Base-by-base conservation (phyloP, 2,888 invertebrate genomes). In the Pristionchus arcanus region DNA sequence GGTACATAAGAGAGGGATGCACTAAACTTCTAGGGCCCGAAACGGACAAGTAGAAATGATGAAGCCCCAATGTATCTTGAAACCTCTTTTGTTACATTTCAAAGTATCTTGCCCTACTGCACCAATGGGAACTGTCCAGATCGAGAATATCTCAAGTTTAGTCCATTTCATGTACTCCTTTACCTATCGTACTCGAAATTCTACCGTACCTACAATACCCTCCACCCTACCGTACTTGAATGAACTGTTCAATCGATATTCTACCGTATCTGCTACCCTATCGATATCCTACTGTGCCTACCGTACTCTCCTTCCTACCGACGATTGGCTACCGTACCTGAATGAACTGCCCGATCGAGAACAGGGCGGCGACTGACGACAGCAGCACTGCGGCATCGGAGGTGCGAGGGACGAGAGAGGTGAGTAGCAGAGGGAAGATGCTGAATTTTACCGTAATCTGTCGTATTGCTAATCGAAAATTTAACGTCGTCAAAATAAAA, bases 291-390 rank as follows among this genome's bases (percentile, higher is more conserved):
- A 81, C 37, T 13, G 81, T 83, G 55, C 37, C 21, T 31, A 37
- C 31, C 37, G 34, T 34, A 74, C 16, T 31, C 74, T 7, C 37
- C 9, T 25, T 3, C 15, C 74, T n/a, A n/a, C n/a, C n/a, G n/a
- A n/a, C n/a, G n/a, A n/a, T n/a, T n/a, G n/a, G n/a, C 28, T 71
- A 71, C 55, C 55, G 55, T n/a, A 93, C 94, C 90, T 93, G 74
- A 3, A 95, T 90, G 88, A 94, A 92, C 31, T 95, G 92, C 0
- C 94, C 92, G 34, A 94, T 92, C 49, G 94, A 91, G 91, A 94
- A 95, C 31, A 95, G 91, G 0, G 93, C 91, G 15, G 93, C 92
- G 25, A 94, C 94, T 2, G 93, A 93, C 19, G 93, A 93, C 21
- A 95, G 90, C 15, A 95, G 91, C 13, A 95, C 90, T 4, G 95